phyloP scores from a whole-genome alignment of 64 coral and sea anemone genomes.

The Astreopora myriophthalma region DNA sequence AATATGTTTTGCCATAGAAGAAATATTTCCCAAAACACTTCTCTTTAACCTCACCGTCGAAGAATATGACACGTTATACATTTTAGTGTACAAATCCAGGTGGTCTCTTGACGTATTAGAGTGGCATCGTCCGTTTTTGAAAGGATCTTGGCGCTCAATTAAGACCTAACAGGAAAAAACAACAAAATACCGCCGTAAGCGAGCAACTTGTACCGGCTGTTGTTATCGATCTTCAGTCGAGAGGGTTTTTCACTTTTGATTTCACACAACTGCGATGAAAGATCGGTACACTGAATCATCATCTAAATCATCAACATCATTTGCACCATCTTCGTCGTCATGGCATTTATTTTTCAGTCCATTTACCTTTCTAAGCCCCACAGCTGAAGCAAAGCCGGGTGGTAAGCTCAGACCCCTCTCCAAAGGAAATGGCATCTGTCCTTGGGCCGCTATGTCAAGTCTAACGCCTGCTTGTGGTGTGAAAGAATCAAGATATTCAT shows the following conservation, averaged over 20 bases:
- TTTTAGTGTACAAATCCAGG: slow-evolving; percentile 13
- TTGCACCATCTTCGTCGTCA: background rate
- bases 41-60: background rate
- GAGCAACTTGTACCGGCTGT: too few species aligned
- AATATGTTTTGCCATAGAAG: too few species aligned
- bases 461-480: slow-evolving; percentile 10
- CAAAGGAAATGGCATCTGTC: slow-evolving; percentile 55
- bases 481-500: slow-evolving; percentile 25
- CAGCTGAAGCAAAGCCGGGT: background rate
- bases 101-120: background rate
- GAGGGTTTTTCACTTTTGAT: background rate
- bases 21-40: background rate
- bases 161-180: background rate
- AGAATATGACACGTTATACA: background rate
- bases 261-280: too few species aligned
- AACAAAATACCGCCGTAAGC: too few species aligned
- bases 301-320: background rate
- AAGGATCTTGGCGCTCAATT: slow-evolving; percentile 8
- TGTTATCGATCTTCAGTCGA: too few species aligned
- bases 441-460: background rate
- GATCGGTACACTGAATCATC: background rate
- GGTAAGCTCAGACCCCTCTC: slow-evolving; percentile 24
- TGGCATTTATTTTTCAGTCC: too few species aligned
- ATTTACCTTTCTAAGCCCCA: slow-evolving; percentile 41
- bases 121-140: slow-evolving; percentile 7